Percentiles rank a stretch among this genome's conserved stretches.
These are phyloP conservation scores for Drosophila littoralis DNA, from an alignment of 1,140 invertebrate species.

Conservation along the genomic window DNA sequence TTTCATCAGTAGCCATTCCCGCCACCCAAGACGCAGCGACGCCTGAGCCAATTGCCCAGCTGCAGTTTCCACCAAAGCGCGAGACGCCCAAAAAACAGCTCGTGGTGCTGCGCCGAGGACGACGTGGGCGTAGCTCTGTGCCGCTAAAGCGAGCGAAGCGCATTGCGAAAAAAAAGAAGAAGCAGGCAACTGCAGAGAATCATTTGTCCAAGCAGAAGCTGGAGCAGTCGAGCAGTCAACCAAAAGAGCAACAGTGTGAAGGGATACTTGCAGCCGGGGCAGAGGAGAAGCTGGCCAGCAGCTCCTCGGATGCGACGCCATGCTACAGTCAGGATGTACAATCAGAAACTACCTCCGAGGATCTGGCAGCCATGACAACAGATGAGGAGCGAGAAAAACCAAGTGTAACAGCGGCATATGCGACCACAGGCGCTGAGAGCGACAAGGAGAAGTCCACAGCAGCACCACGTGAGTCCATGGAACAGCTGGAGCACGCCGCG, in stretches of 20 bases:
- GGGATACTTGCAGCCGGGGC: not conserved
- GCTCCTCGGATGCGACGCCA: not conserved
- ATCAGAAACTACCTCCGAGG: not conserved
- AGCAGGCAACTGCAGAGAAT: not conserved
- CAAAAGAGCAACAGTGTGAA: not conserved
- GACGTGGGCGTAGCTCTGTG: constrained; percentile 22
- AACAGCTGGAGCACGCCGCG: not conserved
- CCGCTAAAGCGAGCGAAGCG: constrained; percentile 38
- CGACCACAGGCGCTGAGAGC: not conserved
- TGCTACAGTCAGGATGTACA: not conserved
- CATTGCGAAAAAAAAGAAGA: not conserved
- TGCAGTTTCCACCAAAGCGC: constrained; percentile 40
- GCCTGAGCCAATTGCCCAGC: not conserved
- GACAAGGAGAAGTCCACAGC: not conserved
- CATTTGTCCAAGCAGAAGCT: not conserved
- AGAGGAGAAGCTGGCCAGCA: not conserved
- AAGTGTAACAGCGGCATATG: not conserved
- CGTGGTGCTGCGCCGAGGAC: constrained; percentile 21
- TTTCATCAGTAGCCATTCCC: not conserved
- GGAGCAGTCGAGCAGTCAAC: constrained; percentile 19
- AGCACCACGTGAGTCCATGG: not conserved
- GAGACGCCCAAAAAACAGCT: not conserved
- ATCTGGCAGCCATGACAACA: not conserved
- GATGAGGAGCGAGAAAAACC: not conserved
- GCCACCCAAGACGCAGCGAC: not conserved